Evolutionary conservation across 2,888 invertebrate species (phyloP).

Genomic region (Dorcus parallelipipedus): DNA sequence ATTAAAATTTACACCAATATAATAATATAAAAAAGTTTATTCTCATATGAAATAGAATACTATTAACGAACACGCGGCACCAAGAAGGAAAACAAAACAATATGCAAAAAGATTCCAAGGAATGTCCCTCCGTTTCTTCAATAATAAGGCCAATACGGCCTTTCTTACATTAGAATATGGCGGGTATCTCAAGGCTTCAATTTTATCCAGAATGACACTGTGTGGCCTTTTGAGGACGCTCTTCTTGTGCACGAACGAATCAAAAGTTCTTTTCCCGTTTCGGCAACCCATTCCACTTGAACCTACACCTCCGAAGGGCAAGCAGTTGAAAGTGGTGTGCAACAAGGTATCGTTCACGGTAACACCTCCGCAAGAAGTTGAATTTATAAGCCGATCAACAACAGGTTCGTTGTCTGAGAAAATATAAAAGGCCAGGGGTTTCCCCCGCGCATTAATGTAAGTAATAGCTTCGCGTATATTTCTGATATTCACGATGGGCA

Average conservation of each 20-base stretch:
- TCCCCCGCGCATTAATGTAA: constrained; percentile 83
- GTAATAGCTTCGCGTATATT: constrained; percentile 88
- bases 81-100: constrained; percentile 26
- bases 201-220: constrained; percentile 66
- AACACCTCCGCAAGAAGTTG: constrained; percentile 78
- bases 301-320: constrained; percentile 98
- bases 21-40: too few relatives aligned
- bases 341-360: constrained; percentile 83
- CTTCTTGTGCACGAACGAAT: constrained; percentile 92
- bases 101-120: constrained; percentile 14
- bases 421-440: constrained; percentile 84
- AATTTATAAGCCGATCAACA: constrained; percentile 60
- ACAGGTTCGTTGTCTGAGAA: constrained; percentile 66
- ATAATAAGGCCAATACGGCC: neutral
- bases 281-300: constrained; percentile 90
- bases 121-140: constrained; percentile 6
- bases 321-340: constrained; percentile 81
- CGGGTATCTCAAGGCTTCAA: constrained; percentile 73
- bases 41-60: neutral
- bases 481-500: constrained; percentile 81
- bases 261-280: constrained; percentile 87
- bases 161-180: constrained; percentile 57
- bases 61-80: constrained; percentile 8
- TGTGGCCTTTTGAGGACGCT: constrained; percentile 71
- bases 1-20: too few relatives aligned